Percentiles rank a stretch among this genome's conserved stretches.
phyloP scores from a whole-genome alignment of 2,888 invertebrate species.

The Molanna angustata region DNA sequence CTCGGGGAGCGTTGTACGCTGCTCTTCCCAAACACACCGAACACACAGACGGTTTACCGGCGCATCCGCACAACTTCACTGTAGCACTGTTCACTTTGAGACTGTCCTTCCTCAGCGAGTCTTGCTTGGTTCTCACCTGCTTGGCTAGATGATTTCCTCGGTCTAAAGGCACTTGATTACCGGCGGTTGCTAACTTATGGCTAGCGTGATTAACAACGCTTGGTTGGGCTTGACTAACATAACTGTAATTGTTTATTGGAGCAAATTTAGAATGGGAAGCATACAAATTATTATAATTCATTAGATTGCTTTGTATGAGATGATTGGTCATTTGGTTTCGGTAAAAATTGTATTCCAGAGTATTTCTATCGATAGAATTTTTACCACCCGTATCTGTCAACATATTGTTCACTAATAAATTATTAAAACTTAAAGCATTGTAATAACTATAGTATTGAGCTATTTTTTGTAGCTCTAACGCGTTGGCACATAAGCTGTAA shows the following conservation, averaged over 20 bases:
- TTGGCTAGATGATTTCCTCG: constrained; percentile 6
- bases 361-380: constrained; percentile 6
- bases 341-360: constrained; percentile 17
- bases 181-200: neutral
- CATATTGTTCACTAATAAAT: constrained; percentile 19
- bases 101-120: constrained; percentile 12
- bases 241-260: constrained; percentile 1
- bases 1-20: constrained; percentile 70
- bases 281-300: constrained; percentile 20
- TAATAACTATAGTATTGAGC: constrained; percentile 22
- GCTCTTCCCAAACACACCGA: constrained; percentile 62
- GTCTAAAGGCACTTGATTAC: constrained; percentile 13
- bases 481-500: constrained; percentile 14
- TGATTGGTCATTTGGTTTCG: too few species aligned
- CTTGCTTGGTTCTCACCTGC: constrained; percentile 19
- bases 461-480: constrained; percentile 19
- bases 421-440: constrained; percentile 15
- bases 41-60: constrained; percentile 66
- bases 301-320: constrained; percentile 15
- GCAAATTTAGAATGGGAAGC: constrained; percentile 9
- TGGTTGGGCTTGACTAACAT: neutral
- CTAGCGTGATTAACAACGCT: neutral
- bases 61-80: constrained; percentile 59
- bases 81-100: constrained; percentile 13
- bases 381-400: constrained; percentile 6